Percentiles rank a stretch among this genome's conserved stretches.
phyloP scores from a whole-genome alignment of 2,113 vertebrate genomes.

The Scartelaos histophorus region DNA sequence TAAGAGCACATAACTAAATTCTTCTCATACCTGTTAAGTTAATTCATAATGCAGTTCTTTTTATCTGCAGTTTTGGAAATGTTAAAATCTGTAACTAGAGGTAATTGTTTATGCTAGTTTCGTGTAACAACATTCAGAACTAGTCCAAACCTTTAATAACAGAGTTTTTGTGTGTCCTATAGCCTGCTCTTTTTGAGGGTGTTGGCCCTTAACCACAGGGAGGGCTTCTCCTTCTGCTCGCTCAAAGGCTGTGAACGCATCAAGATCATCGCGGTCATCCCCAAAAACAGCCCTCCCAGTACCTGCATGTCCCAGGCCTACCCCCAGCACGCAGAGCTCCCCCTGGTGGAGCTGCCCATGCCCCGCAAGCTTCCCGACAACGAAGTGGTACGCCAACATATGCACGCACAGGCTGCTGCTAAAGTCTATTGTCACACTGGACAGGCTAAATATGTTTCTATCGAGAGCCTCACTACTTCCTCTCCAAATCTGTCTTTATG shows the following conservation, averaged over 20 bases:
- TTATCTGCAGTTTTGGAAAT: too few relatives aligned
- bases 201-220: conserved; percentile 86
- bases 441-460: too few relatives aligned
- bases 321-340: conserved; percentile 83
- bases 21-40: too few relatives aligned
- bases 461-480: too few relatives aligned
- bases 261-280: conserved; percentile 87
- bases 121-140: too few relatives aligned
- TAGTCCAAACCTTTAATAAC: not conserved
- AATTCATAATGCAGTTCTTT: too few relatives aligned
- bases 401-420: not conserved
- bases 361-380: conserved; percentile 80
- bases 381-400: conserved; percentile 73
- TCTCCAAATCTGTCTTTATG: too few relatives aligned
- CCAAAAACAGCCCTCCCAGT: conserved; percentile 79
- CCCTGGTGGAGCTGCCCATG: conserved; percentile 89
- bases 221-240: conserved; percentile 92
- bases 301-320: conserved; percentile 87
- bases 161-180: conserved; percentile 3
- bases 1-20: too few relatives aligned
- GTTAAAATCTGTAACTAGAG: too few relatives aligned
- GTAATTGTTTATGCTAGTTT: too few relatives aligned
- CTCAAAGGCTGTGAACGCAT: conserved; percentile 90
- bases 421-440: not conserved
- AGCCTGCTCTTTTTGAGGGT: conserved; percentile 93